Evolutionary conservation across 1,140 invertebrate genomes (phyloP), one percentile per base, ranked within the genome.

Genomic region (Dreissena polymorpha): DNA sequence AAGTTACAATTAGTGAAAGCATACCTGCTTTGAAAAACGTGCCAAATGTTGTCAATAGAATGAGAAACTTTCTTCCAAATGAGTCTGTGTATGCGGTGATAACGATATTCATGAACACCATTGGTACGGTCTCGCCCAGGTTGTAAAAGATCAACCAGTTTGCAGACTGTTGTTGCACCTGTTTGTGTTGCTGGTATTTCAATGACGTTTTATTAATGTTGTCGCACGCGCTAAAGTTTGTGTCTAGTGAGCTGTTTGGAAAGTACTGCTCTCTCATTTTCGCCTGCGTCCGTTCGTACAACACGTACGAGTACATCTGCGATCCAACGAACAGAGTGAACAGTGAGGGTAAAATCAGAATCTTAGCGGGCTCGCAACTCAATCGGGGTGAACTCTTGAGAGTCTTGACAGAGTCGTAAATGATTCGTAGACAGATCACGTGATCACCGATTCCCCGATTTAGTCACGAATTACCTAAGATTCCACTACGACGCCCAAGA

Each of bases 271-370:
- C 16, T 39, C 60, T 27, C 29, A 71, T 63, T 39, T 64, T 71
- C 51, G 21, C 49, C 39, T 80, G 78, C 12, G 69, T 70, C 78
- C 78, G 71, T 23, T 80, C 78, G 72, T 71, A 71, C 10, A 80
- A 29, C 10, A 80, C 18, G 39, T 64, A 80, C 12, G 51, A 49
- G 49, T 21, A 64, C 16, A 53, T 39, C 10, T n/a, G n/a, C 10
- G 13, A 25, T 21, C 55, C 68, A 8, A 72, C 3, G 25, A 80
- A 71, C 39, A 64, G 12, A 18, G 60, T 53, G 29, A 72, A 72
- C 25, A 72, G 13, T 13, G 69, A 53, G n/a, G 78, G 78, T 7
- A 80, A 0, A 63, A 72, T 53, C 0, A 53, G 21, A 18, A 29
- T n/a, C n/a, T n/a, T n/a, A n/a, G n/a, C n/a, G n/a, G n/a, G n/a